phyloP scores from a whole-genome alignment of 2,888 invertebrate species.

The Oxytorus armatus region DNA sequence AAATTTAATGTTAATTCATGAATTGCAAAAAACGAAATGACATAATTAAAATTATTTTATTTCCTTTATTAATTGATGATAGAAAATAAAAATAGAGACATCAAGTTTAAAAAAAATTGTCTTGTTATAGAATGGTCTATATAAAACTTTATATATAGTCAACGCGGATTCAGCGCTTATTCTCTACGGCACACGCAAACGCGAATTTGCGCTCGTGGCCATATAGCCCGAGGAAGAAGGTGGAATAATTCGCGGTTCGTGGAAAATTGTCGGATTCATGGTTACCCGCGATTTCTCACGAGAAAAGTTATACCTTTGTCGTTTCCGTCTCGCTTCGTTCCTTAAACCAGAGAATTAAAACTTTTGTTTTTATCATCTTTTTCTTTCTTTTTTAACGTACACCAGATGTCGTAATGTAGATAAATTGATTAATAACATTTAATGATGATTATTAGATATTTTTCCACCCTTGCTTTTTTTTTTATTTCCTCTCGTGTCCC shows the following conservation, averaged over 20 bases:
- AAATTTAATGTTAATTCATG: too few species aligned
- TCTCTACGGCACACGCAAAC: not conserved
- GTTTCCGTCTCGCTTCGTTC: slow-evolving; percentile 39
- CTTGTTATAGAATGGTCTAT: not conserved
- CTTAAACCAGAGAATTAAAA: not conserved
- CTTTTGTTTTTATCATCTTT: not conserved
- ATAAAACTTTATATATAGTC: not conserved
- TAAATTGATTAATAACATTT: slow-evolving; percentile 52
- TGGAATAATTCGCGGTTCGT: slow-evolving; percentile 2
- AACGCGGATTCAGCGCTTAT: slow-evolving; percentile 4
- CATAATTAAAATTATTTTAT: too few species aligned
- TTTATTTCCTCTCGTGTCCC: not conserved
- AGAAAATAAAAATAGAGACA: too few species aligned
- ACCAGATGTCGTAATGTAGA: not conserved
- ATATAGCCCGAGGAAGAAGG: not conserved
- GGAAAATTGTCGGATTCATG: slow-evolving; percentile 21
- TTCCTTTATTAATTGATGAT: too few species aligned
- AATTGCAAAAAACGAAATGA: too few species aligned
- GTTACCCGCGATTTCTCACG: slow-evolving; percentile 32
- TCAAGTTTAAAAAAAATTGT: not conserved
- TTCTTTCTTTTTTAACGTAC: not conserved
- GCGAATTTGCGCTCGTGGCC: not conserved
- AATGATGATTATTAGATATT: not conserved
- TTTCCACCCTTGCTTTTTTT: not conserved
- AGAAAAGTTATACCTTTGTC: slow-evolving; percentile 31